Evolutionary conservation across 2,888 invertebrate genomes (phyloP).

Genomic region (Nematopogon swammerdamellus): DNA sequence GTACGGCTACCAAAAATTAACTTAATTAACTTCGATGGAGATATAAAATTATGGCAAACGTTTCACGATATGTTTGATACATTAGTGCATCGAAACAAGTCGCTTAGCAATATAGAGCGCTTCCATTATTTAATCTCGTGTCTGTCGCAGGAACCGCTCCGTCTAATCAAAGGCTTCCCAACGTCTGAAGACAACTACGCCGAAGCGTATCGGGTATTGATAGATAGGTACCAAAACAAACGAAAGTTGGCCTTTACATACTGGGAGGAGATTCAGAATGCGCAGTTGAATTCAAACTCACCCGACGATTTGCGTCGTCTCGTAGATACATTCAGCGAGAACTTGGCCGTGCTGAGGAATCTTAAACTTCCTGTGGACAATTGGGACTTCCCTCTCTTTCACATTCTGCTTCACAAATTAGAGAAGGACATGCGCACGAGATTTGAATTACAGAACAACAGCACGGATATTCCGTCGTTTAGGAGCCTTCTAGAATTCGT

Average conservation of each 20-base stretch:
- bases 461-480: not conserved
- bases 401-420: not conserved
- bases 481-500: not conserved
- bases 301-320: not conserved
- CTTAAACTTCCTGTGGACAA: not conserved
- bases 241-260: not conserved
- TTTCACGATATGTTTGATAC: not conserved
- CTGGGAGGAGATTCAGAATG: not conserved
- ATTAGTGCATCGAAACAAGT: not conserved
- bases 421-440: not conserved
- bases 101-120: not conserved
- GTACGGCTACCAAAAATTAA: not conserved
- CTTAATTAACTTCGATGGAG: not conserved
- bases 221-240: not conserved
- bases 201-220: not conserved
- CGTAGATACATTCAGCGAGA: not conserved
- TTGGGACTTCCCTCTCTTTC: not conserved
- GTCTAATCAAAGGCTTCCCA: not conserved
- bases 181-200: not conserved
- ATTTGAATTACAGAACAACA: not conserved
- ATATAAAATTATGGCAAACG: not conserved
- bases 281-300: not conserved
- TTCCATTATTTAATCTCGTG: not conserved
- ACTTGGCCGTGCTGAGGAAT: not conserved
- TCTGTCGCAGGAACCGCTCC: not conserved